These are phyloP conservation scores for Pantala flavescens DNA, from an alignment of 1,140 invertebrate species.

Conservation along the genomic window DNA sequence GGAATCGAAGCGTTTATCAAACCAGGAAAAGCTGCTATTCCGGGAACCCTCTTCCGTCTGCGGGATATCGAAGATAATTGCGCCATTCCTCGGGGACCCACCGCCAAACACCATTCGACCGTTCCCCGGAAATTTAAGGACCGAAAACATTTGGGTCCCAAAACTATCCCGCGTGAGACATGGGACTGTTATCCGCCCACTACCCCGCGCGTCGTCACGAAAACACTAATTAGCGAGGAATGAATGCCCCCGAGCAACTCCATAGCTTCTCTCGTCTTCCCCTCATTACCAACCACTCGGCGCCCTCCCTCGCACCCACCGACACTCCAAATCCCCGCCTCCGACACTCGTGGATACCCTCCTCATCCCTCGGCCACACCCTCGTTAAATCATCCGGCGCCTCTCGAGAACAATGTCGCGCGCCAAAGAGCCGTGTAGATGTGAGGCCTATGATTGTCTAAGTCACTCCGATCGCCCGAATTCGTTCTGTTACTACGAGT, in stretches of 20 bases:
- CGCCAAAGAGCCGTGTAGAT: neutral
- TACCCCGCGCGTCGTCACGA: neutral
- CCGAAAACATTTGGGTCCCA: no score
- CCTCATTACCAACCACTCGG: neutral
- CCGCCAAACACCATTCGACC: no score
- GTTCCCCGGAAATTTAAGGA: no score
- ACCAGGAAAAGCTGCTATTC: no score
- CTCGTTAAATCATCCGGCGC: neutral
- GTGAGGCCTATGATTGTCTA: no score
- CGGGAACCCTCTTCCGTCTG: no score
- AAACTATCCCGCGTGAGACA: neutral
- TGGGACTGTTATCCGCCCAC: neutral
- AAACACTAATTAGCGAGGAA: conserved; percentile 1
- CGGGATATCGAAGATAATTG: no score
- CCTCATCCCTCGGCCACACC: neutral
- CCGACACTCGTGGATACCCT: neutral
- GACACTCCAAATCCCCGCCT: neutral
- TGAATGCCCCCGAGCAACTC: neutral
- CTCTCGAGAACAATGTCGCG: neutral
- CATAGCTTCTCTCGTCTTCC: neutral
- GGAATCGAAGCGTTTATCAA: no score
- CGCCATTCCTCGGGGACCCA: no score
- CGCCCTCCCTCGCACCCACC: neutral
- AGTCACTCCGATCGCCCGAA: no score
- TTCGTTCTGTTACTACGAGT: no score